phyloP scores from a whole-genome alignment of 2,888 invertebrate genomes.

The Plagodis dolabraria region DNA sequence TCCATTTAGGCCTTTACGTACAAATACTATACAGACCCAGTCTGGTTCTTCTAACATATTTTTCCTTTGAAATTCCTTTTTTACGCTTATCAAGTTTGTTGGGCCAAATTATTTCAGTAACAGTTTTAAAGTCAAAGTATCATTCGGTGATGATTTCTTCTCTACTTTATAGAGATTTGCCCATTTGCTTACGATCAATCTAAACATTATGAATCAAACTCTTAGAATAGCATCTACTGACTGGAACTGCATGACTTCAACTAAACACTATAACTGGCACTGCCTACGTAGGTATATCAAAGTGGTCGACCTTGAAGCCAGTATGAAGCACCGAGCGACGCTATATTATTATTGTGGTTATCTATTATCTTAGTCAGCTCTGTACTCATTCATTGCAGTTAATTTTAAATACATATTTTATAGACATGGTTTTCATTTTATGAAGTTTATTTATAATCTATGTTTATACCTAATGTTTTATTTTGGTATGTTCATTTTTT shows the following conservation, averaged over 20 bases:
- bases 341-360: not conserved
- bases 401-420: not conserved
- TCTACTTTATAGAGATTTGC: not conserved
- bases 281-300: slow-evolving; percentile 7
- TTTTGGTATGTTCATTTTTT: too few species aligned
- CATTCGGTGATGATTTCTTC: not conserved
- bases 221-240: slow-evolving; percentile 1
- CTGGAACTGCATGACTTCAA: slow-evolving; percentile 5
- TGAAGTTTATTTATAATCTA: too few species aligned
- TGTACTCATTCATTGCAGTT: slow-evolving; percentile 6
- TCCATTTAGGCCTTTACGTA: not conserved
- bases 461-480: too few species aligned
- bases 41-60: too few species aligned
- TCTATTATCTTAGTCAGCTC: slow-evolving; percentile 12
- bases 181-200: not conserved
- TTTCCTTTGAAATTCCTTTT: not conserved
- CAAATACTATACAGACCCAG: too few species aligned
- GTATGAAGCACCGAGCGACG: slow-evolving; percentile 17
- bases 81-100: not conserved
- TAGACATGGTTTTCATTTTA: too few species aligned
- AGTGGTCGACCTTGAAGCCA: slow-evolving; percentile 22
- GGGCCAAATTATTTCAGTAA: too few species aligned
- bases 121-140: too few species aligned
- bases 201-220: slow-evolving; percentile 1
- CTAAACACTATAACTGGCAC: not conserved